Percentiles rank a stretch among this genome's conserved stretches.
phyloP scores from a whole-genome alignment of 2,888 invertebrate species.

The Ochropleura plecta region DNA sequence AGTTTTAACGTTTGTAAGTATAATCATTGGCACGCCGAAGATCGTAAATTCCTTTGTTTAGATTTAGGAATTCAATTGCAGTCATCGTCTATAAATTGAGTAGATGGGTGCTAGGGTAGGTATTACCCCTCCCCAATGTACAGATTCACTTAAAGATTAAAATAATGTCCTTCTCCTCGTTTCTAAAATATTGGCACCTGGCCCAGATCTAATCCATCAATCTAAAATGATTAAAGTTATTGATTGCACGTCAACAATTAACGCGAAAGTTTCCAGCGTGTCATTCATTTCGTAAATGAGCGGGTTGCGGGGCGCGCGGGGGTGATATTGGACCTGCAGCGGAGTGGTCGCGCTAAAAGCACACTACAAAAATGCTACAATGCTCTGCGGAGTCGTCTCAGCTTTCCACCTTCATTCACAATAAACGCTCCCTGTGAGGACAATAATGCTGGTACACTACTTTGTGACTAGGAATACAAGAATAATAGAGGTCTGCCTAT shows the following conservation, averaged over 20 bases:
- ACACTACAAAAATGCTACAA: conserved; percentile 67
- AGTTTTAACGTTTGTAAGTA: conserved; percentile 33
- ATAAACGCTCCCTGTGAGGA: conserved; percentile 53
- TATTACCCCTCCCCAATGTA: no score
- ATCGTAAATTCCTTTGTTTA: conserved; percentile 12
- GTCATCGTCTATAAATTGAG: background rate
- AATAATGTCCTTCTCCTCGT: background rate
- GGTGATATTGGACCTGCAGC: conserved; percentile 59
- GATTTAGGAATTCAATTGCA: background rate
- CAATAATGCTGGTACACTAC: conserved; percentile 47
- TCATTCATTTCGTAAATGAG: conserved; percentile 72
- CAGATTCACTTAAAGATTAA: background rate
- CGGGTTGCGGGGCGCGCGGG: conserved; percentile 30
- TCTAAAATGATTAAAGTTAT: conserved; percentile 27
- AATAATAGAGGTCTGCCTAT: conserved; percentile 4
- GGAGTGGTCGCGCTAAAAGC: conserved; percentile 70
- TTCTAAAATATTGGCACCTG: conserved; percentile 1
- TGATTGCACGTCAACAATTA: conserved; percentile 64
- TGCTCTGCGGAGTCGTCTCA: conserved; percentile 66
- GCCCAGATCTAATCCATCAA: background rate
- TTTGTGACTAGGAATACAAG: conserved; percentile 14
- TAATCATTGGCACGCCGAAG: conserved; percentile 13
- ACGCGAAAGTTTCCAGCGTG: conserved; percentile 58
- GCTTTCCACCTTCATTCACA: conserved; percentile 66
- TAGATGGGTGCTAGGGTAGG: background rate